Percentiles rank a stretch among this genome's conserved stretches.
phyloP scores from a whole-genome alignment of 1,140 invertebrate species.

The Eufriesea mexicana region DNA sequence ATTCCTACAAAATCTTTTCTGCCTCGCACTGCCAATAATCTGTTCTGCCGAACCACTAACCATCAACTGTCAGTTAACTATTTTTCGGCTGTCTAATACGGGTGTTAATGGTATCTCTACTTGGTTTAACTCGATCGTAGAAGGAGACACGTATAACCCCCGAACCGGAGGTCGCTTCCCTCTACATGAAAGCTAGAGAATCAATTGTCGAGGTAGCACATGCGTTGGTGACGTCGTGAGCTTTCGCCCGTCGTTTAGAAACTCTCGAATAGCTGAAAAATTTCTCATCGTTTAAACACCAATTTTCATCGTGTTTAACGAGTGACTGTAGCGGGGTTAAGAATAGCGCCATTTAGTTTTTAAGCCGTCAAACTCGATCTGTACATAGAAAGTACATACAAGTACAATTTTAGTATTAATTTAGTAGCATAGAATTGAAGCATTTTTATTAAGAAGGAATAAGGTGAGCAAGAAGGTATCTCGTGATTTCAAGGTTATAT shows the following conservation, averaged over 20 bases:
- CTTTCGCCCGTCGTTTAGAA: too few species aligned
- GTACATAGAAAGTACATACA: background rate
- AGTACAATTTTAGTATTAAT: too few species aligned
- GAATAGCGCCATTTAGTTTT: background rate
- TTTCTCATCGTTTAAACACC: background rate
- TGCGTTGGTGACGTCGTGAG: slow-evolving; percentile 67
- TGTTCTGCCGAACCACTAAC: slow-evolving; percentile 77
- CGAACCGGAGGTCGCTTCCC: slow-evolving; percentile 59
- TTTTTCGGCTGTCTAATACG: slow-evolving; percentile 62
- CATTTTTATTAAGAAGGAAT: background rate
- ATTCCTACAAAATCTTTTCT: slow-evolving; percentile 63
- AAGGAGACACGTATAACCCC: slow-evolving; percentile 41
- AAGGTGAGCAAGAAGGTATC: background rate
- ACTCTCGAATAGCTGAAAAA: too few species aligned
- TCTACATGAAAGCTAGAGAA: slow-evolving; percentile 29
- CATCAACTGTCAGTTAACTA: slow-evolving; percentile 70
- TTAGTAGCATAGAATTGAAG: background rate
- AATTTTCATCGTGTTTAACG: background rate
- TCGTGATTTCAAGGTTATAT: too few species aligned
- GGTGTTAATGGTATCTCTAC: slow-evolving; percentile 59
- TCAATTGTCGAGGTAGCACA: slow-evolving; percentile 35
- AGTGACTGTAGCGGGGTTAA: background rate
- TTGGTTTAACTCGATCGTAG: slow-evolving; percentile 55
- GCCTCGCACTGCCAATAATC: slow-evolving; percentile 79
- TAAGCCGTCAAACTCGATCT: background rate